Conservation (phyloP, 92 coral and sea anemone genomes). For the Montipora capitata region DNA sequence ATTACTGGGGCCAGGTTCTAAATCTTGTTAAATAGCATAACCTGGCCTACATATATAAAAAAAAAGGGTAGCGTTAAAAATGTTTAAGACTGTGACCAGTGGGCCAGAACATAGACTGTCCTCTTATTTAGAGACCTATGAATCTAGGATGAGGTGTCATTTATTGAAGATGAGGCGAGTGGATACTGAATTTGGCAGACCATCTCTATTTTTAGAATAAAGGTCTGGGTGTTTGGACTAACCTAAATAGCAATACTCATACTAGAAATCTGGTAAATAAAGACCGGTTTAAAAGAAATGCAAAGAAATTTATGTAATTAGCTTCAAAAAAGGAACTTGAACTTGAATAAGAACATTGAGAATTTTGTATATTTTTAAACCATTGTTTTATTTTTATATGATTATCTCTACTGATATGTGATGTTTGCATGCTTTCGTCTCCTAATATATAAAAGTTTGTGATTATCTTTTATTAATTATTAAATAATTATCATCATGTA, state of each 20-base stretch:
- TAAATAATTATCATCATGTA: neutral
- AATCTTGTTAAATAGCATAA: constrained; percentile 17
- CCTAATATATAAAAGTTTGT: neutral
- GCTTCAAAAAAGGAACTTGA: constrained; percentile 5
- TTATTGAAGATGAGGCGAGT: neutral
- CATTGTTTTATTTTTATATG: constrained; percentile 8
- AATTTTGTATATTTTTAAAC: constrained; percentile 17
- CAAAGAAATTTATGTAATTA: constrained; percentile 5
- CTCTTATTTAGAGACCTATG: constrained; percentile 27
- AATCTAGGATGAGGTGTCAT: constrained; percentile 29
- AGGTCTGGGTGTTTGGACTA: constrained; percentile 13
- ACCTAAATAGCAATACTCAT: constrained; percentile 29
- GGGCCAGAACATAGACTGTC: constrained; percentile 45
- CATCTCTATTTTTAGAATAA: constrained; percentile 16
- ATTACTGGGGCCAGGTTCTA: neutral
- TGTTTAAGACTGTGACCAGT: constrained; percentile 38
- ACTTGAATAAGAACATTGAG: neutral
- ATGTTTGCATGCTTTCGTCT: neutral
- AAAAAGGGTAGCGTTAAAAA: constrained; percentile 23
- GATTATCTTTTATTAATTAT: neutral
- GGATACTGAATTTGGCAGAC: constrained; percentile 1
- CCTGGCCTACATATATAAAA: constrained; percentile 3
- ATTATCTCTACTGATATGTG: neutral
- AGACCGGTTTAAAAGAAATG: neutral
- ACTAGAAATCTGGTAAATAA: neutral